These are phyloP conservation scores for Ornithorhynchus anatinus DNA, from an alignment of 2,113 vertebrate species.

Conservation along the genomic window DNA sequence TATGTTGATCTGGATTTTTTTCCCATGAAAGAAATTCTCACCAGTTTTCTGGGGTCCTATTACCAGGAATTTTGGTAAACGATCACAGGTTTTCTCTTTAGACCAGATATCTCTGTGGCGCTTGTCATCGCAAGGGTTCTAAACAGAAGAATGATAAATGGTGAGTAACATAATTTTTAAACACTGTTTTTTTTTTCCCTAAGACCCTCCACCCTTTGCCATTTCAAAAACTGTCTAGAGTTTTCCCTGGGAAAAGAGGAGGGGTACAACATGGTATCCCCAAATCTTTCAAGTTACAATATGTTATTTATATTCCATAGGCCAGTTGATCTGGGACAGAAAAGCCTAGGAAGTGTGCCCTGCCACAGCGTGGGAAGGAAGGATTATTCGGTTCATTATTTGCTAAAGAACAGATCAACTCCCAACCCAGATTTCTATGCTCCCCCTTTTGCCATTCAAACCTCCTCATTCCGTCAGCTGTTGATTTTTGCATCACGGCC, in stretches of 20 bases:
- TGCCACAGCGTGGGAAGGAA: too few species aligned
- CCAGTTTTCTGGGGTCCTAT: slow-evolving; percentile 97
- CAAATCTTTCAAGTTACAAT: too few species aligned
- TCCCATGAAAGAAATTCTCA: slow-evolving; percentile 56
- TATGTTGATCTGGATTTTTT: too few species aligned
- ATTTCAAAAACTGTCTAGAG: background rate
- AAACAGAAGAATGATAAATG: background rate
- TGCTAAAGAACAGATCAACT: too few species aligned
- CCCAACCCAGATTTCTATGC: background rate
- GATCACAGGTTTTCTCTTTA: slow-evolving; percentile 97
- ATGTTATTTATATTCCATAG: too few species aligned
- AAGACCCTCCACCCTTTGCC: background rate
- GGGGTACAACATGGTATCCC: too few species aligned
- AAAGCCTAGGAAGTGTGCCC: too few species aligned
- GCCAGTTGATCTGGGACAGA: too few species aligned
- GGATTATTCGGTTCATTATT: too few species aligned
- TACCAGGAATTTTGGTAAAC: slow-evolving; percentile 93
- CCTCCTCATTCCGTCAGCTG: background rate
- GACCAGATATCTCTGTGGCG: slow-evolving; percentile 99
- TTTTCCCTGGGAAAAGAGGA: background rate
- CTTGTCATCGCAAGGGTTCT: slow-evolving; percentile 98
- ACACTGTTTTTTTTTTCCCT: background rate
- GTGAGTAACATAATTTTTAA: background rate
- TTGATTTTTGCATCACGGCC: background rate
- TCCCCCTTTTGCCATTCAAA: background rate